Base-by-base conservation (phyloP, 2,797 vertebrate species). In the Rhyacichthys aspro region DNA sequence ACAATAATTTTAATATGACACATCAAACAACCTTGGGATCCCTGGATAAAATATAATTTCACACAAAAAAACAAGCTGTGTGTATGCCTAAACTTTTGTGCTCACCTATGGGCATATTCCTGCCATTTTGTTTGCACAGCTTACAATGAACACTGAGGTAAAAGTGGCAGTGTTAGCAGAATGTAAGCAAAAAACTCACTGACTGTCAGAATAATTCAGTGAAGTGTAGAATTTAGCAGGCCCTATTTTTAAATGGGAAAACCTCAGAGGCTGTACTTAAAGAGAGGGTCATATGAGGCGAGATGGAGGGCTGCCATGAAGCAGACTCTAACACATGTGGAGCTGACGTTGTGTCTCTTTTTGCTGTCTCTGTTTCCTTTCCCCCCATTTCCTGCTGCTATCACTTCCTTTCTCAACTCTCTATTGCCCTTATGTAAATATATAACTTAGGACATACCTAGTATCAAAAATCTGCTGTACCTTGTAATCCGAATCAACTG, bases 221-320 rank as follows among this genome's bases (percentile, higher is more conserved):
- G 60, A 82, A 82, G 84, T 81, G 82, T 87, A 86, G 87, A 91
- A 91, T 91, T 91, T 85, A 86, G 88, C 83, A 68, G 68, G 37
- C 68, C 54, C 78, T 91, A 90, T 91, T 92, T 93, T 92, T 90
- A 90, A 86, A 87, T 72, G 37, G 68, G 61, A 67, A 79, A 92
- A 94, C 91, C 92, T 95, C 92, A 94, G 86, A 92, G 87, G 80
- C 91, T 91, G 64, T 78, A 90, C 89, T 94, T 92, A 88, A 71
- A 74, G 76, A 63, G 70, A 72, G 86, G 94, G 94, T 95, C 93
- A 94, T 76, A 37, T 88, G 76, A 95, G 95, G 94, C 91, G 72
- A 95, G 85, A 81, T 92, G 93, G 93, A 95, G 89, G 88, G 68
- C 78, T 88, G 93, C 91, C 93, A 93, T 70, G 69, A 87, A 75